Conservation (phyloP, 2,797 vertebrate species). For the Spatula clypeata region DNA sequence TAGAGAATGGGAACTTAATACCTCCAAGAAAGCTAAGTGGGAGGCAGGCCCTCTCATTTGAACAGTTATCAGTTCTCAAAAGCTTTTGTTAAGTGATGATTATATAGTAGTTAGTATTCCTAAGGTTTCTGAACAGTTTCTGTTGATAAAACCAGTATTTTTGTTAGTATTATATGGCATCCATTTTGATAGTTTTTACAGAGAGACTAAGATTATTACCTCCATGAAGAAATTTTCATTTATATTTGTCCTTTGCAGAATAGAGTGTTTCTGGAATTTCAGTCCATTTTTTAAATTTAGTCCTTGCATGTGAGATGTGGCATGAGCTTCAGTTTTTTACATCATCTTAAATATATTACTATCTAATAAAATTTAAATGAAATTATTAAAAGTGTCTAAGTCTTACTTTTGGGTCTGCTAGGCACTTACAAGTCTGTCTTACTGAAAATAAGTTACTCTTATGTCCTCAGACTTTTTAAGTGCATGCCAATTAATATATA, state of each 20-base stretch:
- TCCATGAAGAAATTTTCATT: not conserved
- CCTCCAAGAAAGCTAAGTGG: not conserved
- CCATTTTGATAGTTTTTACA: not conserved
- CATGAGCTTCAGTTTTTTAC: not conserved
- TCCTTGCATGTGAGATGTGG: not conserved
- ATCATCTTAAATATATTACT: not conserved
- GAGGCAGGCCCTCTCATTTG: not conserved
- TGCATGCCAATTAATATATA: not conserved
- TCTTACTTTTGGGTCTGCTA: not conserved
- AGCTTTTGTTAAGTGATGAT: not conserved
- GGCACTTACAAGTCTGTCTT: not conserved
- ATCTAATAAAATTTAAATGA: constrained; percentile 32
- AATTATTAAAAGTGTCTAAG: constrained; percentile 12
- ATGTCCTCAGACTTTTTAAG: not conserved
- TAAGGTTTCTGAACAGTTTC: not conserved
- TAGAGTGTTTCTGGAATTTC: not conserved
- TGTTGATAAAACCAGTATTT: not conserved
- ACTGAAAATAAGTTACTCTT: not conserved
- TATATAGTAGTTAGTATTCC: not conserved
- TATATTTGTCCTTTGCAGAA: not conserved
- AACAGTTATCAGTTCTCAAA: not conserved
- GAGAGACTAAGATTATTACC: not conserved
- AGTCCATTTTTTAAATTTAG: not conserved
- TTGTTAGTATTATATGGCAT: not conserved
- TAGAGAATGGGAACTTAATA: not conserved